Evolutionary conservation across 2,888 invertebrate species (phyloP), one percentile per base, ranked within the genome.

Genomic region (Neoscelio sp.): DNA sequence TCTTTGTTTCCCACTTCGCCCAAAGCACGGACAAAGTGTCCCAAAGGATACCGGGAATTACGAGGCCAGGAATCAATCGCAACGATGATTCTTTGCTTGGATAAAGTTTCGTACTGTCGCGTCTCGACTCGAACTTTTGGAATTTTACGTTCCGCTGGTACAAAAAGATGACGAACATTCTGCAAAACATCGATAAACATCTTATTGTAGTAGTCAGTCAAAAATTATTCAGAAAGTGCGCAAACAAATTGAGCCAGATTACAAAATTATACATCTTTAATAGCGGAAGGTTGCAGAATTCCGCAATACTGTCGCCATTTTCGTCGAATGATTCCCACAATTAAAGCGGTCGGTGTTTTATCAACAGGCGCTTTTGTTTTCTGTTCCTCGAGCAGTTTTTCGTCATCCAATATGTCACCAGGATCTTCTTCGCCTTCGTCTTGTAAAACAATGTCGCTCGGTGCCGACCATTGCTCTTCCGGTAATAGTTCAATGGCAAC

Each of bases 281-380:
- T 91, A 13, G 93, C 92, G 87, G 95, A 96, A 0, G 95, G 94
- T 89, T 97, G 94, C 64, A 99, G 91, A 83, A 99, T 97, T 8
- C 99, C 99, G 91, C 99, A 99, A 90, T 99, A 99, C 88, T 98
- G 99, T 35, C 98, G 92, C 98, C 99, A 99, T 89, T 99, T 99
- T 67, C 99, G 93, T 80, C 96, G 94, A 71, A 99, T 96, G 79
- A 99, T 97, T 0, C 98, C 99, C n/a, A 99, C 98, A 60, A 98
- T 93, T 82, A 92, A 92, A 0, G 95, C 97, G 0, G 96, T 96
- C 77, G 87, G 84, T 68, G 84, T 85, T 73, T 86, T 85, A 30
- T 87, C 82, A 54, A 75, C 38, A n/a, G n/a, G n/a, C 58, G 50
- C 78, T 60, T 83, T 85, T 44, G 84, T 80, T 10, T 88, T 85